Percentiles rank a stretch among this genome's conserved stretches.
Conservation (phyloP, 1,140 invertebrate species). For the Neelides sp. region DNA sequence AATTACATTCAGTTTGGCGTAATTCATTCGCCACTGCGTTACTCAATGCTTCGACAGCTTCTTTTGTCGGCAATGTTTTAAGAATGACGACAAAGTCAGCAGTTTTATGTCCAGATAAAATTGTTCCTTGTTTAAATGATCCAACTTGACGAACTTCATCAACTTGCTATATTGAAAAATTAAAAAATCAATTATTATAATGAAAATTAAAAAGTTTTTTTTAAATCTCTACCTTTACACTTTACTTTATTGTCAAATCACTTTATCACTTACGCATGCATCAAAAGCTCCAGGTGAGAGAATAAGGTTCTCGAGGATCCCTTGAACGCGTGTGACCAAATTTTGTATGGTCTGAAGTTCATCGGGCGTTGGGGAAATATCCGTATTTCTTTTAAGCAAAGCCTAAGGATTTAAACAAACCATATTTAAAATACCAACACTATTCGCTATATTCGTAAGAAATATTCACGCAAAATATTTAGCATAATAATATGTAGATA, state of each 20-base stretch:
- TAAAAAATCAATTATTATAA: background rate
- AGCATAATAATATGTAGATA: background rate
- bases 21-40: slow-evolving; percentile 77
- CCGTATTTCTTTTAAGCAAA: slow-evolving; percentile 74
- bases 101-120: slow-evolving; percentile 85
- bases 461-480: background rate
- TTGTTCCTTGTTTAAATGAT: slow-evolving; percentile 95
- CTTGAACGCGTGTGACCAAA: slow-evolving; percentile 83
- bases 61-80: slow-evolving; percentile 93
- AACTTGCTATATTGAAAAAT: slow-evolving; percentile 55
- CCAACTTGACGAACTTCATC: slow-evolving; percentile 93
- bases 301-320: slow-evolving; percentile 81
- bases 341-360: slow-evolving; percentile 84
- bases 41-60: slow-evolving; percentile 79
- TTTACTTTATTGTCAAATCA: background rate
- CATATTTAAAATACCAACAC: background rate
- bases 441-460: background rate
- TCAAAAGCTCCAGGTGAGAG: slow-evolving; percentile 85
- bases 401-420: slow-evolving; percentile 44
- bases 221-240: slow-evolving; percentile 10
- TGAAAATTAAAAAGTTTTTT: background rate
- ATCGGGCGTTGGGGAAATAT: slow-evolving; percentile 72
- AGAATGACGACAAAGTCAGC: slow-evolving; percentile 95
- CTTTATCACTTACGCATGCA: slow-evolving; percentile 71
- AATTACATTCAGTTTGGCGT: slow-evolving; percentile 28